Evolutionary conservation across 2,797 vertebrate species (phyloP).

Genomic region (Tamandua tetradactyla): DNA sequence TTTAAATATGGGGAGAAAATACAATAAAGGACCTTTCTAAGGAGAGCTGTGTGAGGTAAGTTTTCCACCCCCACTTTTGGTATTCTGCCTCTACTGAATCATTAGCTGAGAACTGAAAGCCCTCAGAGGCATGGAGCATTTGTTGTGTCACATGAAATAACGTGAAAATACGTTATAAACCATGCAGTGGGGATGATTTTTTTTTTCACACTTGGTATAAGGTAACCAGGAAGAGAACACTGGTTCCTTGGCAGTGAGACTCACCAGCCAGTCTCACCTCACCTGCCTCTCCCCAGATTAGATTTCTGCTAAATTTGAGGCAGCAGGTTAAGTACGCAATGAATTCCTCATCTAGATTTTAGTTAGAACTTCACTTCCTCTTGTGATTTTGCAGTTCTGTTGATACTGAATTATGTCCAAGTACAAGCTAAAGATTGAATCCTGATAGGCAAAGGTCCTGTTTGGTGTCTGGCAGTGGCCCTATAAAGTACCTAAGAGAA

Average conservation of each 20-base stretch:
- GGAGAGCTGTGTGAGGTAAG: neutral
- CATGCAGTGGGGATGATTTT: no score
- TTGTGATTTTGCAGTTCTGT: neutral
- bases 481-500: neutral
- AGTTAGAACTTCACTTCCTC: neutral
- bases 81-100: neutral
- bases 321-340: neutral
- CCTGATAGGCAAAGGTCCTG: neutral
- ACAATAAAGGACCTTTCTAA: neutral
- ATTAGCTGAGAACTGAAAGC: neutral
- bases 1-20: neutral
- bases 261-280: neutral
- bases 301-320: no score
- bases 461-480: neutral
- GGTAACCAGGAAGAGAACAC: neutral
- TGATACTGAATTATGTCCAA: neutral
- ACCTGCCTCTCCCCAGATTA: neutral
- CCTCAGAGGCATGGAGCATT: neutral
- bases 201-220: neutral
- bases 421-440: neutral
- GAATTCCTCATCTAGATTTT: neutral
- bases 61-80: neutral
- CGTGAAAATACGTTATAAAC: neutral
- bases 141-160: neutral
- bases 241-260: rapidly evolving